Conservation (phyloP, 1,140 invertebrate species). For the Drosophila obscura region DNA sequence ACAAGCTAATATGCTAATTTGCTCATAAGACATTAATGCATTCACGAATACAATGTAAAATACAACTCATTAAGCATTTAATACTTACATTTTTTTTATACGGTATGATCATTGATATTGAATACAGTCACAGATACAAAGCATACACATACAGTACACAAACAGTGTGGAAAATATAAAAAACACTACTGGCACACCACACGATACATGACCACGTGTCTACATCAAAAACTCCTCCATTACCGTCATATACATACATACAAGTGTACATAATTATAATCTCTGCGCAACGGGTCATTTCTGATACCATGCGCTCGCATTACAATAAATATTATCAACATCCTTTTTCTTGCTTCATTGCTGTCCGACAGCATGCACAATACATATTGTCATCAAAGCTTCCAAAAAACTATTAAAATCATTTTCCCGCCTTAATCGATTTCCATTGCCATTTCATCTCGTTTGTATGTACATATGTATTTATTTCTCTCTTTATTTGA, state of each 20-base stretch:
- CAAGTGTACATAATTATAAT: too few relatives aligned
- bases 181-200: not conserved
- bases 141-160: slow-evolving; percentile 2
- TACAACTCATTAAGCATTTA: slow-evolving; percentile 57
- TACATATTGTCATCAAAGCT: too few relatives aligned
- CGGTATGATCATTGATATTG: slow-evolving; percentile 42
- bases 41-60: slow-evolving; percentile 63
- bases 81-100: slow-evolving; percentile 58
- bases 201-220: not conserved
- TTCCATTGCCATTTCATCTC: too few relatives aligned
- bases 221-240: not conserved
- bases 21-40: slow-evolving; percentile 35
- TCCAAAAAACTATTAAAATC: too few relatives aligned
- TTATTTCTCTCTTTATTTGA: too few relatives aligned
- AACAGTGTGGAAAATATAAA: not conserved
- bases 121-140: slow-evolving; percentile 31
- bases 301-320: too few relatives aligned
- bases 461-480: too few relatives aligned
- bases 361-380: too few relatives aligned
- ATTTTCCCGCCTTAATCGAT: too few relatives aligned
- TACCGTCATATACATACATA: slow-evolving; percentile 6
- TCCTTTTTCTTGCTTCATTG: too few relatives aligned
- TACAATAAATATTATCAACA: too few relatives aligned
- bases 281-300: too few relatives aligned
- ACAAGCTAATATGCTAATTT: slow-evolving; percentile 45